Evolutionary conservation across 2,797 vertebrate genomes (phyloP).

Genomic region (Eidolon dupreanum): DNA sequence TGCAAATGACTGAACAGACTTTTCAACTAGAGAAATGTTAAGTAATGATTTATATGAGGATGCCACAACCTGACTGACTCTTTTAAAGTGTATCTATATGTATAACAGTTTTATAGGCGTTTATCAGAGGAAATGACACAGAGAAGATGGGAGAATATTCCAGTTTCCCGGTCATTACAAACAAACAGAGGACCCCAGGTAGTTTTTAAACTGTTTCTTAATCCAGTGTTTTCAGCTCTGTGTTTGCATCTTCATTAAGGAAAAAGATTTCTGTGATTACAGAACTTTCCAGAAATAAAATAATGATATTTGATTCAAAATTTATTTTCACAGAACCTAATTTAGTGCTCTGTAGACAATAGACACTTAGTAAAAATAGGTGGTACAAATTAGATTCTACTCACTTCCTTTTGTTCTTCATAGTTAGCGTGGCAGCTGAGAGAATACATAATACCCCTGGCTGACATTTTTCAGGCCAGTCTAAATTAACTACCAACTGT

Average conservation of each 20-base stretch:
- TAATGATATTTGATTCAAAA: not conserved
- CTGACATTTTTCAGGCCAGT: not conserved
- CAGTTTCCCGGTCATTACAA: constrained; percentile 90
- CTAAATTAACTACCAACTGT: not conserved
- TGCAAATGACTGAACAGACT: not conserved
- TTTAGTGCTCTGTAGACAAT: not conserved
- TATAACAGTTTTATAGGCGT: constrained; percentile 93
- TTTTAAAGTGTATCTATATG: not conserved
- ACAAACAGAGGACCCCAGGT: constrained; percentile 89
- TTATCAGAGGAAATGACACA: constrained; percentile 96
- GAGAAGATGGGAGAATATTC: constrained; percentile 94
- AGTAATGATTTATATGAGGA: not conserved
- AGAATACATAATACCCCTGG: not conserved
- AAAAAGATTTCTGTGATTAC: not conserved
- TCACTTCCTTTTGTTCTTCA: not conserved
- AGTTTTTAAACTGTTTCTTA: constrained; percentile 25
- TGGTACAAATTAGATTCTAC: not conserved
- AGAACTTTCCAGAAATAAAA: constrained; percentile 34
- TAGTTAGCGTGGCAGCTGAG: not conserved
- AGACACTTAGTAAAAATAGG: not conserved
- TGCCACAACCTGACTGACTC: not conserved
- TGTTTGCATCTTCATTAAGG: not conserved
- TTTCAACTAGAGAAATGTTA: constrained; percentile 33
- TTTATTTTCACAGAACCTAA: not conserved
- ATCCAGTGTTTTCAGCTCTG: not conserved